Percentiles rank a stretch among this genome's conserved stretches.
phyloP scores from a whole-genome alignment of 2,888 invertebrate genomes.

The Tigriopus californicus region DNA sequence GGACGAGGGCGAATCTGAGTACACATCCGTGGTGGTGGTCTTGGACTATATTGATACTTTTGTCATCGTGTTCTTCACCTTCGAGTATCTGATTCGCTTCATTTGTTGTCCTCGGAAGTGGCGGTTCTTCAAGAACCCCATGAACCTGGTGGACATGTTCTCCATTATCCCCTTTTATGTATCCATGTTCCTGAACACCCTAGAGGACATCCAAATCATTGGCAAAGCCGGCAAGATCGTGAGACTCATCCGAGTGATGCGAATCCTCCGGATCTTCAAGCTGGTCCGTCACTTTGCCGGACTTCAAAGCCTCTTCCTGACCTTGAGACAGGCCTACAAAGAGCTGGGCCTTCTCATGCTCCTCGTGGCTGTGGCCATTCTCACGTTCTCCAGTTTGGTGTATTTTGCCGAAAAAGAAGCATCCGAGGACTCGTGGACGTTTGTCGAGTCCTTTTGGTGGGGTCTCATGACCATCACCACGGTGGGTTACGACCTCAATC shows the following conservation, averaged over 20 bases:
- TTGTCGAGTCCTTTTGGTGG: constrained; percentile 16
- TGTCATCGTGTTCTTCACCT: constrained; percentile 11
- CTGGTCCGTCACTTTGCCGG: constrained; percentile 15
- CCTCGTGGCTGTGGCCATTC: constrained; percentile 14
- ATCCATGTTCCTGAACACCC: constrained; percentile 1
- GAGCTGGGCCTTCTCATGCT: constrained; percentile 15
- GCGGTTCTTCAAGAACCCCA: constrained; percentile 14
- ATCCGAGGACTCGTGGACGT: constrained; percentile 8
- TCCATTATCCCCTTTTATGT: constrained; percentile 16
- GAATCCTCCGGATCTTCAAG: constrained; percentile 15
- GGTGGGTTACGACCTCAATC: constrained; percentile 14
- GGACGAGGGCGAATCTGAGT: not conserved
- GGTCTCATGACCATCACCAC: constrained; percentile 16
- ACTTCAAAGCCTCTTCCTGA: constrained; percentile 11
- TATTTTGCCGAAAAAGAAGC: constrained; percentile 15
- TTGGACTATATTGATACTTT: constrained; percentile 9
- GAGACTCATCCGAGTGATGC: constrained; percentile 13
- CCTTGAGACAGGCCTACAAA: constrained; percentile 13
- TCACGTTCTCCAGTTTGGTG: constrained; percentile 14
- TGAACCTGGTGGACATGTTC: constrained; percentile 14
- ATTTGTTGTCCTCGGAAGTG: constrained; percentile 12
- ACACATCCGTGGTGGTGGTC: not conserved
- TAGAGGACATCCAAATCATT: constrained; percentile 15
- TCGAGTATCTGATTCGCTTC: constrained; percentile 11
- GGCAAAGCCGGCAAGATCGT: constrained; percentile 16